Evolutionary conservation across 2,888 invertebrate genomes (phyloP), one percentile per base, ranked within the genome.

Genomic region (Netelia fuscicornis): DNA sequence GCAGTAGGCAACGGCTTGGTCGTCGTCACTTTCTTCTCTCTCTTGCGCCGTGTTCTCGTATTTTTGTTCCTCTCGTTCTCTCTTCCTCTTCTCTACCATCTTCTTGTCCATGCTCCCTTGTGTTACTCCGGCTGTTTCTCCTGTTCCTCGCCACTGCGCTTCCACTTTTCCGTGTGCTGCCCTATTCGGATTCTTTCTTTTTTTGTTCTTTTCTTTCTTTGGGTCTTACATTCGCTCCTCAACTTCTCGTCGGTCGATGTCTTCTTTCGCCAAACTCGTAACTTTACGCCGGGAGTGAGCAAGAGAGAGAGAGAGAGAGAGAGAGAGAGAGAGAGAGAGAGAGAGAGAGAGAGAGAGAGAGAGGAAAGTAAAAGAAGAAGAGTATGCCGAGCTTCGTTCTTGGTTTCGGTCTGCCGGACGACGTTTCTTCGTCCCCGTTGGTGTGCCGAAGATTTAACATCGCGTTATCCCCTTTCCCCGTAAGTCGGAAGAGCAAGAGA

Each of bases 371-470:
- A 56, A 20, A 56, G 56, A 65, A 65, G 37, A 37, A 62, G 52
- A 75, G 64, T 52, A 52, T 52, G 30, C 58, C 11, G 44, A n/a
- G 67, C 23, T 54, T 70, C 52, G n/a, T 8, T 20, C 71, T 52
- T 48, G 48, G 1, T 6, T 56, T 56, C 58, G 2, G 42, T 25
- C 52, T 62, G 37, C 52, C 52, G 13, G 54, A 58, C 68, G 44
- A 20, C 30, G 54, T 48, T 37, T 11, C 42, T 71, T 20, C 65
- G 52, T 64, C 20, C 58, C 75, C 54, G 11, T 20, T 37, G 67
- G 42, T 68, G 60, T 44, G 62, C 56, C 70, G 62, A 62, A 74
- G 83, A 79, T 83, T 79, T 70, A 74, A 83, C 78, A 74, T 83
- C 65, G 70, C 62, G 62, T 79, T 83, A 79, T 79, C 68, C 62